Evolutionary conservation across 2,797 vertebrate species (phyloP).

Genomic region (Masticophis lateralis): DNA sequence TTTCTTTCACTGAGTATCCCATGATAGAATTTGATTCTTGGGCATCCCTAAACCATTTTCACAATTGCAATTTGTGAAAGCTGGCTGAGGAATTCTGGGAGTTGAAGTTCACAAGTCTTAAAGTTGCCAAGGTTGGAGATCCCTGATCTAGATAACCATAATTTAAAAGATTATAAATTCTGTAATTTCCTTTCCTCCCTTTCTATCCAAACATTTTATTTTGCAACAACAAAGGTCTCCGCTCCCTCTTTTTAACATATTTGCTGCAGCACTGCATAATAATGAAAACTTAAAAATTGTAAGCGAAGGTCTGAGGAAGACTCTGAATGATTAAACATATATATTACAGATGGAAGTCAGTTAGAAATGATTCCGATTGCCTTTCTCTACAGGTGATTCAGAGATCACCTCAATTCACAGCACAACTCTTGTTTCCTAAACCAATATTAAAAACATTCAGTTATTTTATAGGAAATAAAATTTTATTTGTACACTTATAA

Average conservation of each 20-base stretch:
- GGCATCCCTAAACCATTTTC: background rate
- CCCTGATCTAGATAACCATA: background rate
- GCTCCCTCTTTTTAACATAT: background rate
- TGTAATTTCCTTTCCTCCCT: background rate
- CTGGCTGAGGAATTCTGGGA: too few species aligned
- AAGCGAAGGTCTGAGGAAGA: background rate
- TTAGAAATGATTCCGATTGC: background rate
- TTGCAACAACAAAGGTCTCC: background rate
- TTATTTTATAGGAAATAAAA: background rate
- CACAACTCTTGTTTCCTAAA: background rate
- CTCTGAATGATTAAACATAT: background rate
- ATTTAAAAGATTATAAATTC: background rate
- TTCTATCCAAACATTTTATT: background rate
- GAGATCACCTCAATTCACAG: background rate
- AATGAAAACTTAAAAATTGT: background rate
- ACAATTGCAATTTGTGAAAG: background rate
- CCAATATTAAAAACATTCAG: background rate
- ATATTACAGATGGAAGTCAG: background rate
- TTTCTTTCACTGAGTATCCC: background rate
- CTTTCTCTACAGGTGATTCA: background rate
- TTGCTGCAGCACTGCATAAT: background rate
- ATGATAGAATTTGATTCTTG: background rate
- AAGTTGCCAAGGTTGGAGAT: too few species aligned
- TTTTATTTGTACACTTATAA: background rate
- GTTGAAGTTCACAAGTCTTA: too few species aligned